Conservation (phyloP, 2,888 invertebrate genomes). For the Diabrotica balteata region DNA sequence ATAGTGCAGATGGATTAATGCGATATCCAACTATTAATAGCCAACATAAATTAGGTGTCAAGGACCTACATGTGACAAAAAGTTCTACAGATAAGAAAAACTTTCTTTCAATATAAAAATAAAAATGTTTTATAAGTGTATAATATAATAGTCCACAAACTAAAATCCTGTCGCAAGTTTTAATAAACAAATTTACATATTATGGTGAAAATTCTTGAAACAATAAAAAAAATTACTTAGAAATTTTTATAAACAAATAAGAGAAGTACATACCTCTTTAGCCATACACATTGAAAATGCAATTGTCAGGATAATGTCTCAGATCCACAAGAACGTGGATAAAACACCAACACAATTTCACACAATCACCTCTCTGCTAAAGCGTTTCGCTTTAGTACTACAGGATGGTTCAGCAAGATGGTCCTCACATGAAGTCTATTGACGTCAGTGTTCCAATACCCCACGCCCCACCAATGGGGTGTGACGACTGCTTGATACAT, state of each 20-base stretch:
- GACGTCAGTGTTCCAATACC: constrained; percentile 46
- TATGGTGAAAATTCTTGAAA: too few species aligned
- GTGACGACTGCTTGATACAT: constrained; percentile 33
- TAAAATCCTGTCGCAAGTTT: too few species aligned
- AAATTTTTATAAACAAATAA: constrained; percentile 3
- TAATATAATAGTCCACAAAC: too few species aligned
- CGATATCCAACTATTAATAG: not conserved
- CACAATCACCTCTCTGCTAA: constrained; percentile 43
- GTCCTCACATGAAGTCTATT: constrained; percentile 47
- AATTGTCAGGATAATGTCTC: constrained; percentile 45
- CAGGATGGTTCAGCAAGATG: constrained; percentile 49
- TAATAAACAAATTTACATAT: too few species aligned
- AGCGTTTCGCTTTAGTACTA: constrained; percentile 44
- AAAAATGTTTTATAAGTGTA: too few species aligned
- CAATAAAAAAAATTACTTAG: too few species aligned
- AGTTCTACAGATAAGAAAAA: not conserved
- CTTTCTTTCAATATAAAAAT: too few species aligned
- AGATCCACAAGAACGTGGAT: constrained; percentile 49
- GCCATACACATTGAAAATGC: constrained; percentile 55
- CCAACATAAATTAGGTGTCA: constrained; percentile 11
- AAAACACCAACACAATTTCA: constrained; percentile 38
- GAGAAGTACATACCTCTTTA: constrained; percentile 46
- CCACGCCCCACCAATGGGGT: constrained; percentile 20
- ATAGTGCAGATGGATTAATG: not conserved
- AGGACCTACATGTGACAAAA: constrained; percentile 16